Base-by-base conservation (phyloP, 1,140 invertebrate species). In the Cryptotermes secundus region DNA sequence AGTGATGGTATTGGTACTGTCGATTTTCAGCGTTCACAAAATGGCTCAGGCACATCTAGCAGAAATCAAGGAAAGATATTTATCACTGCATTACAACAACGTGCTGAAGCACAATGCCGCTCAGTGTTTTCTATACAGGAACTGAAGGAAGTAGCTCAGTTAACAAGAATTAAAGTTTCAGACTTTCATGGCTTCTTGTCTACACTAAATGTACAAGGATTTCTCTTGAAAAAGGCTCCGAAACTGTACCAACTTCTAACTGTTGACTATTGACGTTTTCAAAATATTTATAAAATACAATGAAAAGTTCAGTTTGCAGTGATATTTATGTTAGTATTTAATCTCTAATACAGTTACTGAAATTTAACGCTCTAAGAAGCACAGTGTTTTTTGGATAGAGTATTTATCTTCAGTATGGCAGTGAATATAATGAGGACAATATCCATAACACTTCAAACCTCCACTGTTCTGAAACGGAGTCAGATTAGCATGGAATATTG, bases 151-250 rank as follows among this genome's bases (percentile, higher is more conserved):
- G 90, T 96, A 7, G 93, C 93, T 9, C 89, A 92, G 79, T 91
- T 94, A n/a, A 90, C 91, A 19, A 93, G 93, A 26, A 91, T 97
- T 83, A 86, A 92, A 1, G 91, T 93, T 26, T 89, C 91, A 22
- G 90, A 92, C 86, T 92, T 95, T 88, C 89, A 91, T 82, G 88
- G 92, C 86, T 92, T 98, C 80, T 91, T 98, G 65, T 92, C 93
- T 80, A 93, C 93, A 81, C 91, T 98, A 84, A 98, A 98, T 88
- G 92, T 95, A 86, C 94, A 97, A 89, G 96, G 96, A 42, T 95
- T 95, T 90, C 91, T 99, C 82, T 90, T 98, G 85, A 95, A 97
- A 88, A 97, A 96, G 90, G 94, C 93, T 22, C 91, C 92, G n/a
- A 94, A 95, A 89, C 91, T 94, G 26, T 99, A 97, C 88, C 92